Evolutionary conservation across 2,888 invertebrate genomes (phyloP), one percentile per base, ranked within the genome.

Genomic region (Danaus chrysippus): DNA sequence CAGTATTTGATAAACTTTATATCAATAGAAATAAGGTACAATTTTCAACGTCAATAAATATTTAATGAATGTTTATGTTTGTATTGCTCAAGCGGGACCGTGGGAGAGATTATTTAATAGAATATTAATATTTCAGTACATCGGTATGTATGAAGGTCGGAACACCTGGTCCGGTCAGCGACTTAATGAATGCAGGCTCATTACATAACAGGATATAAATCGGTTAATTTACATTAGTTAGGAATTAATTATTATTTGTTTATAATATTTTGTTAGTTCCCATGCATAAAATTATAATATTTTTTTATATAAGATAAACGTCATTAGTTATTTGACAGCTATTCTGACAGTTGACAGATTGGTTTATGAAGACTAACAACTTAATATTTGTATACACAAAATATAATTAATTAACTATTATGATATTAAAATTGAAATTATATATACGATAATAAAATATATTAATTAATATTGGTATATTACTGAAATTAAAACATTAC

Each of bases 31-130:
- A 54, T 74, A 65, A 57, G 53, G 17, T 59, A 10, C 42, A 42
- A 57, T 68, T 68, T 66, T 1, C 19, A 58, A 49, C 17, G 10
- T 17, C 17, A 44, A 10, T n/a, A 6, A 9, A 46, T 57, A 62
- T n/a, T 17, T 9, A 42, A 17, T 11, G 3, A 10, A 1, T n/a
- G 68, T 69, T 1, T 55, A 62, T 59, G 43, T 17, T 68, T 67
- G 72, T 76, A 55, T 49, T 62, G 66, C 59, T 68, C 67, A 68
- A 70, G 67, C 71, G 72, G 67, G 75, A 86, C 85, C 89, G 89
- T 89, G 89, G 86, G 89, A 89, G 84, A 86, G 82, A 79, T 68
- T 74, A 70, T 67, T 75, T 85, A 85, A 88, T 88, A 86, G 85
- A 87, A 87, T 87, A 87, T 87, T 83, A 83, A 87, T 84, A 76